Base-by-base conservation (phyloP, 2,797 vertebrate species). In the Psittacula echo region DNA sequence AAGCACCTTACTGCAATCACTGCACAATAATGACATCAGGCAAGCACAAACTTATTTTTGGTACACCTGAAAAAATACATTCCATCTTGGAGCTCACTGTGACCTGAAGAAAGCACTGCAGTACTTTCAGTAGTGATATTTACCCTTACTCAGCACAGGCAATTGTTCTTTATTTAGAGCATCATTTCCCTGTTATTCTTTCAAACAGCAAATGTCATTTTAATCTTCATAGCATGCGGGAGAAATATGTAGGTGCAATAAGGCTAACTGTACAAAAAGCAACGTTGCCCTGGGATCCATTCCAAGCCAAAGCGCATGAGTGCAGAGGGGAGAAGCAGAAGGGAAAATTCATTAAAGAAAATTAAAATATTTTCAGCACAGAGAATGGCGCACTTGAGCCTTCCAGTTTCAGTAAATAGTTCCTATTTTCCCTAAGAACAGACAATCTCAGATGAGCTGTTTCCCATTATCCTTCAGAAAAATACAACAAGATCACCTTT, bases 401-500 rank as follows among this genome's bases (percentile, higher is more conserved):
- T 77, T 84, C 37, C 37, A 72, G 54, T 84, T 95, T 73, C 76
- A 91, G 67, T 47, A 92, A 87, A 74, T 32, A 21, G 42, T 32
- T 54, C 30, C 42, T 74, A 23, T 45, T 50, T 74, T 68, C 22
- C 21, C 42, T 62, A 39, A 56, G 78, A 88, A 74, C 8, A 54
- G 53, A 19, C 62, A 23, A 22, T 73, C 70, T 93, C 70, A 93
- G 79, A 87, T 89, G 72, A 91, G 87, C 83, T 81, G 84, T 77
- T 85, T 91, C 62, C 89, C 76, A 94, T 92, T 89, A 94, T 82
- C 27, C 65, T 91, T 56, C 27, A 94, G 92, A 82, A 75, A 76
- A 79, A 34, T 68, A 96, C 92, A 94, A 86, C 5, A 93, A 54
- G 64, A 94, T 70, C 89, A 82, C 61, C 72, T 89, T 95, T 88